These are phyloP conservation scores for Palythoa grandiflora DNA, from an alignment of 92 coral and sea anemone species.

Conservation along the genomic window DNA sequence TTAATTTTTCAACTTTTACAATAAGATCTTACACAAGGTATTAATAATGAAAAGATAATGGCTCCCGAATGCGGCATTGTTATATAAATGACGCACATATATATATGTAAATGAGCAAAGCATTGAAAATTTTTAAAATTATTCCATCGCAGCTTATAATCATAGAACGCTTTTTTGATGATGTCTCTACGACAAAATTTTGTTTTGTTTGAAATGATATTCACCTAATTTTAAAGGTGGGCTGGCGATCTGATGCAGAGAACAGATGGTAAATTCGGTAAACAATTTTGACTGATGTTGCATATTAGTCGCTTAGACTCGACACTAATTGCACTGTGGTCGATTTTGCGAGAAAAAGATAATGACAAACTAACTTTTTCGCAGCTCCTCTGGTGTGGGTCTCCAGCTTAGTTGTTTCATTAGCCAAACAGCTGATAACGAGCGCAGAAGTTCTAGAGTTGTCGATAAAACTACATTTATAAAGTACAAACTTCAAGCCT, in stretches of 20 bases:
- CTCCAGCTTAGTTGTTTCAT: slow-evolving; percentile 19
- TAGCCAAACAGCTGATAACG: not conserved
- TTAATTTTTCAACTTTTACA: not conserved
- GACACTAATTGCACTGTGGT: slow-evolving; percentile 38
- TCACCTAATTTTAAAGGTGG: not conserved
- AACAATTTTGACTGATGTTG: slow-evolving; percentile 1
- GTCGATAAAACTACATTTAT: not conserved
- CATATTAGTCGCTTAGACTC: not conserved
- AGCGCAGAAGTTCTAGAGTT: not conserved
- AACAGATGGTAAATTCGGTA: slow-evolving; percentile 34
- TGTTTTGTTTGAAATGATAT: slow-evolving; percentile 5
- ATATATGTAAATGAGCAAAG: slow-evolving; percentile 13
- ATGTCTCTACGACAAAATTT: slow-evolving; percentile 3
- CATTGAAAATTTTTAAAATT: not conserved
- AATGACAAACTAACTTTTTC: slow-evolving; percentile 40
- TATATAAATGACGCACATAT: not conserved
- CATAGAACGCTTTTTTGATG: not conserved
- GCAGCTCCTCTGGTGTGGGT: not conserved
- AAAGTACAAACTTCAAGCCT: slow-evolving; percentile 33
- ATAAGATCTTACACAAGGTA: not conserved
- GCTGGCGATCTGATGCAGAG: not conserved
- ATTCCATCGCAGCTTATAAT: not conserved
- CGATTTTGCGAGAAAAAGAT: slow-evolving; percentile 18
- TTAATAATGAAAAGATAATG: not conserved
- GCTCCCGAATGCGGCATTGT: not conserved